Percentiles rank a stretch among this genome's conserved stretches.
These are phyloP conservation scores for Xerus inauris DNA, from an alignment of 2,113 vertebrate species.

Conservation along the genomic window DNA sequence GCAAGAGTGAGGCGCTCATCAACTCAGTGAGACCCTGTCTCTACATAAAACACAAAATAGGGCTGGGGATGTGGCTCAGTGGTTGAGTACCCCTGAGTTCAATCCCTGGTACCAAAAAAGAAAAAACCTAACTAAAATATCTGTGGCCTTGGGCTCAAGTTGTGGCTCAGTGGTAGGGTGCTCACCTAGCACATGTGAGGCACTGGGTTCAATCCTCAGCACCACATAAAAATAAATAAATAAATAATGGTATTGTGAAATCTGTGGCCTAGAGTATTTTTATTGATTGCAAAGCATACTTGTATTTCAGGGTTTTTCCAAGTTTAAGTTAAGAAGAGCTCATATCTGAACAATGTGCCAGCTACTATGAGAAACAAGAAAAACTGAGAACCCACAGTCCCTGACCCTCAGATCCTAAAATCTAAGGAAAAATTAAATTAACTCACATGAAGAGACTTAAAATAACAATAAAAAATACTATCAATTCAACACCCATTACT, in stretches of 20 bases:
- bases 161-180: too few species aligned
- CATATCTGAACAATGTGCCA: neutral
- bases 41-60: too few species aligned
- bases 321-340: constrained; percentile 18
- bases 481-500: constrained; percentile 5
- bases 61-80: too few species aligned
- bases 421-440: neutral
- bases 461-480: constrained; percentile 25
- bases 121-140: constrained; percentile 31
- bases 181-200: too few species aligned
- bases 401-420: constrained; percentile 49
- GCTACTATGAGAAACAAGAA: neutral
- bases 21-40: too few species aligned
- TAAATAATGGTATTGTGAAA: too few species aligned
- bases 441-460: constrained; percentile 8
- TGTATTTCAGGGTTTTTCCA: neutral
- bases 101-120: too few species aligned
- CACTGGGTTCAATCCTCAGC: too few species aligned
- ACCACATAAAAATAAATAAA: too few species aligned
- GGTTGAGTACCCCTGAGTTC: too few species aligned
- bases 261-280: neutral
- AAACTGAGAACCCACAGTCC: neutral
- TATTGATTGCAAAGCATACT: neutral
- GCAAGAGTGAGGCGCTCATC: too few species aligned
- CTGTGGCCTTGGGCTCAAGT: too few species aligned